These are phyloP conservation scores for Stercorarius parasiticus DNA, from an alignment of 2,113 vertebrate species.

Conservation along the genomic window DNA sequence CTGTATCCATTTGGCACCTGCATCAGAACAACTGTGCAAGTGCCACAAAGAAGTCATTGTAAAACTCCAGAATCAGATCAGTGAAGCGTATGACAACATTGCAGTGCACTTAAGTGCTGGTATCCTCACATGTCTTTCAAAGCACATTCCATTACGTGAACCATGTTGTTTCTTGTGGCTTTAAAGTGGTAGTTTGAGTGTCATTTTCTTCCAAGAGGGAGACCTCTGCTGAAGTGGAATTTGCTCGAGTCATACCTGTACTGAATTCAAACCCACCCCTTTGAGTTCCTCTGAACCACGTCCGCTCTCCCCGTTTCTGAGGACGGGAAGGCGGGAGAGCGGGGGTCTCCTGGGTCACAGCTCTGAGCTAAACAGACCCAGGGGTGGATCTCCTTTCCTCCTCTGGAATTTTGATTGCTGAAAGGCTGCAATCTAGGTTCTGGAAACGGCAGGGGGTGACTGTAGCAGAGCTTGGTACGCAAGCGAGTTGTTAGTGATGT, in stretches of 20 bases:
- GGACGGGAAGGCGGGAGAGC: conserved; percentile 4
- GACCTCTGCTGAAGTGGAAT: conserved; percentile 33
- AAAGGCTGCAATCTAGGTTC: neutral
- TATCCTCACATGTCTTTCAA: conserved; percentile 64
- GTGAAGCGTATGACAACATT: conserved; percentile 66
- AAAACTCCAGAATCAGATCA: conserved; percentile 75
- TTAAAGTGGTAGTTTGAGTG: conserved; percentile 64
- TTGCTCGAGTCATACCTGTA: conserved; percentile 19
- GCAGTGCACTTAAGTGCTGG: conserved; percentile 43
- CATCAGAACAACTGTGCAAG: conserved; percentile 45
- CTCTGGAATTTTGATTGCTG: neutral
- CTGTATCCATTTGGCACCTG: conserved; percentile 21
- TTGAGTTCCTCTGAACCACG: neutral
- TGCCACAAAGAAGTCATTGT: conserved; percentile 68
- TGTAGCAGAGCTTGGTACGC: conserved; percentile 43
- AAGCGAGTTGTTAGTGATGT: neutral
- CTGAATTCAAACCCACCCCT: neutral
- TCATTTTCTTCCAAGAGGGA: conserved; percentile 60
- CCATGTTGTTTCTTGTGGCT: conserved; percentile 70
- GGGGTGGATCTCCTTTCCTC: neutral
- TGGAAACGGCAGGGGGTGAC: neutral
- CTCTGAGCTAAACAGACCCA: neutral
- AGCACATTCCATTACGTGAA: conserved; percentile 66
- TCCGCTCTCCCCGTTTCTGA: neutral
- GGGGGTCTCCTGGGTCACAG: neutral